Evolutionary conservation across 2,113 vertebrate species (phyloP).

Genomic region (Meriones unguiculatus): DNA sequence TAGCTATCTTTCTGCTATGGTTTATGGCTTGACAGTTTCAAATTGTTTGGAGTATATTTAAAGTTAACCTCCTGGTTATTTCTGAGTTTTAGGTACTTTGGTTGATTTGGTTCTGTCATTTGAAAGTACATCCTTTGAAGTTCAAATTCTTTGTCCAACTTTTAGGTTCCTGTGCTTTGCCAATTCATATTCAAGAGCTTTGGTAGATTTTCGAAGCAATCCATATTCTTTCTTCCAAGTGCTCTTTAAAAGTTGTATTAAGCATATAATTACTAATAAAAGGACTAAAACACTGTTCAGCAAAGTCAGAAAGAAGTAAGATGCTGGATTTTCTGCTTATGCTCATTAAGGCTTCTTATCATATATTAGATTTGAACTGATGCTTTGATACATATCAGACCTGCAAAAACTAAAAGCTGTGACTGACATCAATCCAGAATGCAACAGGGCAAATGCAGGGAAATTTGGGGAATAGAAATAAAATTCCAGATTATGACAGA

Average conservation of each 20-base stretch:
- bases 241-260: neutral
- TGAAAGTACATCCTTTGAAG: conserved; percentile 25
- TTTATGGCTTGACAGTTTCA: conserved; percentile 52
- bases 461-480: neutral
- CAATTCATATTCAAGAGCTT: neutral
- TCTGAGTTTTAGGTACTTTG: conserved; percentile 58
- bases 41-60: conserved; percentile 58
- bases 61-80: conserved; percentile 37
- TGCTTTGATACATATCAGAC: neutral
- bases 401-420: neutral
- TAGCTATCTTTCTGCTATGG: conserved; percentile 4
- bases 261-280: neutral
- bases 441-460: neutral
- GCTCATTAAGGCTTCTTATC: neutral
- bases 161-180: conserved; percentile 14
- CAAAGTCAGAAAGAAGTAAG: neutral
- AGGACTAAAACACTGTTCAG: neutral
- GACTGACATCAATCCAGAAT: neutral
- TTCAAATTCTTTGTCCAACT: conserved; percentile 26
- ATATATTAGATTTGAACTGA: neutral
- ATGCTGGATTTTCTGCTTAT: neutral
- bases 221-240: neutral
- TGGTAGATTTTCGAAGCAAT: conserved; percentile 25
- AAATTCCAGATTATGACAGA: neutral
- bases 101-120: conserved; percentile 47